phyloP scores from a whole-genome alignment of 2,888 invertebrate genomes.

The Anodontia alba region DNA sequence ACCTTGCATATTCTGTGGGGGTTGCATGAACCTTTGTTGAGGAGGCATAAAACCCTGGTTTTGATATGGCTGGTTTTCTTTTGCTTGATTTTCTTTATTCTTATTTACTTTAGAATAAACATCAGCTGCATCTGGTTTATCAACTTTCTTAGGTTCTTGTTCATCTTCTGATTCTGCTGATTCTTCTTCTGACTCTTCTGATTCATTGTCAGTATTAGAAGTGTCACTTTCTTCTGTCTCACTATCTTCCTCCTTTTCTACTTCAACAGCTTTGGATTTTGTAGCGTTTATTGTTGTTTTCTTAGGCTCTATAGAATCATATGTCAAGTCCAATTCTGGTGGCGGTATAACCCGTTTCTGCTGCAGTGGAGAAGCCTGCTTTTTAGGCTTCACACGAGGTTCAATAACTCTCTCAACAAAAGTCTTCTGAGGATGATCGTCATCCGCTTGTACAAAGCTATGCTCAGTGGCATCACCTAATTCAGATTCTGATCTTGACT shows the following conservation, averaged over 20 bases:
- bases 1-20: slow-evolving; percentile 45
- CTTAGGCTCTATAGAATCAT: slow-evolving; percentile 66
- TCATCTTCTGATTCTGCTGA: slow-evolving; percentile 57
- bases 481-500: slow-evolving; percentile 50
- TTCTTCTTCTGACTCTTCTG: slow-evolving; percentile 42
- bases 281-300: slow-evolving; percentile 14
- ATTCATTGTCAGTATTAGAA: slow-evolving; percentile 61
- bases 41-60: slow-evolving; percentile 4
- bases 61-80: slow-evolving; percentile 23
- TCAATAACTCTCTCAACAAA: slow-evolving; percentile 71
- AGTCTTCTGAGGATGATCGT: slow-evolving; percentile 71
- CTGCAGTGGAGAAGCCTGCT: background rate
- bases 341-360: slow-evolving; percentile 47
- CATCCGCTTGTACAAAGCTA: slow-evolving; percentile 70
- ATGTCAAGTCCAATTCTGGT: slow-evolving; percentile 62
- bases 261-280: slow-evolving; percentile 28
- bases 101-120: slow-evolving; percentile 57
- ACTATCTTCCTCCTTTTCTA: slow-evolving; percentile 51
- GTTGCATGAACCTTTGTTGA: slow-evolving; percentile 13
- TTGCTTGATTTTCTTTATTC: slow-evolving; percentile 17
- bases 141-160: background rate
- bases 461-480: slow-evolving; percentile 45
- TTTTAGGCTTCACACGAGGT: slow-evolving; percentile 57
- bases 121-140: slow-evolving; percentile 29
- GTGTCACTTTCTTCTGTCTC: slow-evolving; percentile 63